phyloP scores from a whole-genome alignment of 1,140 invertebrate genomes.

The Pogonomyrmex californicus region DNA sequence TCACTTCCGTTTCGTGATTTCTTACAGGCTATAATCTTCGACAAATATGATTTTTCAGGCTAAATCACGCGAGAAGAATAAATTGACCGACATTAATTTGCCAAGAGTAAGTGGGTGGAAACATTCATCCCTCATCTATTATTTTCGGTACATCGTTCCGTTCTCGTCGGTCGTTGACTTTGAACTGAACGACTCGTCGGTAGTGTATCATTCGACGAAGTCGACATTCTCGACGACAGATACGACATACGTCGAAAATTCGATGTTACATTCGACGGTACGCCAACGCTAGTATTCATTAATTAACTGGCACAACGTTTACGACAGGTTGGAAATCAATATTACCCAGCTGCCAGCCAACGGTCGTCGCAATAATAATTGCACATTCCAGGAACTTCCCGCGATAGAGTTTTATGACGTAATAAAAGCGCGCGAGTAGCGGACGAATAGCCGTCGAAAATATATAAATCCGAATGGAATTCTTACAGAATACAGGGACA shows the following conservation, averaged over 20 bases:
- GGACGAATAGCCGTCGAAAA: background rate
- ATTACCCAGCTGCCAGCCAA: conserved; percentile 29
- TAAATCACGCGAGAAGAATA: conserved; percentile 29
- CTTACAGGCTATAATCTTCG: background rate
- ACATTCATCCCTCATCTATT: conserved; percentile 21
- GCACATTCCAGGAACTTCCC: background rate
- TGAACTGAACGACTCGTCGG: conserved; percentile 45
- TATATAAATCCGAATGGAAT: background rate
- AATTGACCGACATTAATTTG: conserved; percentile 24
- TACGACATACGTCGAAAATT: conserved; percentile 44
- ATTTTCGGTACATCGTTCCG: conserved; percentile 44
- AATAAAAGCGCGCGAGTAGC: conserved; percentile 8
- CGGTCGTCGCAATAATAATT: conserved; percentile 7
- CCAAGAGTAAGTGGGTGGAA: background rate
- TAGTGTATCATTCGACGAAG: conserved; percentile 48
- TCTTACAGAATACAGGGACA: background rate
- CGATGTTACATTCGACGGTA: background rate
- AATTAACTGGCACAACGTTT: conserved; percentile 42
- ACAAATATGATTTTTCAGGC: background rate
- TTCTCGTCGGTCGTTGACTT: conserved; percentile 44
- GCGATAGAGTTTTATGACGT: background rate
- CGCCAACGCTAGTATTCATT: conserved; percentile 24
- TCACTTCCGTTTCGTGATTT: background rate
- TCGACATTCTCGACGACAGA: conserved; percentile 42
- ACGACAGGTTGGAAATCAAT: conserved; percentile 20